These are phyloP conservation scores for Pimpla rufipes DNA, from an alignment of 2,888 invertebrate genomes.

Conservation along the genomic window DNA sequence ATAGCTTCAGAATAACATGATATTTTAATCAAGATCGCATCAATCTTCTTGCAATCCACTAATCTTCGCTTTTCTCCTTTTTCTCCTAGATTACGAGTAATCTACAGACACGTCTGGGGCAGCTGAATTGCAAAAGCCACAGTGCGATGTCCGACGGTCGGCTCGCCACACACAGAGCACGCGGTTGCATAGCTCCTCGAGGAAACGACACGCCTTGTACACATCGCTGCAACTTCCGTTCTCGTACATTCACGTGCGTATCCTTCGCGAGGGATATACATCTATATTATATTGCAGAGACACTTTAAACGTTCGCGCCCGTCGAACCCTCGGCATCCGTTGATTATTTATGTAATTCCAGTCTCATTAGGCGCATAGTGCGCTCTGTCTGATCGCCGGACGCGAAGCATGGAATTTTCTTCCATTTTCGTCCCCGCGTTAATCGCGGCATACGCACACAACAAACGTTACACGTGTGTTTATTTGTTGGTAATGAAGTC, in stretches of 20 bases:
- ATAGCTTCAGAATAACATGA: too few species aligned
- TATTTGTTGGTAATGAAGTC: not conserved
- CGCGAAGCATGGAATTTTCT: not conserved
- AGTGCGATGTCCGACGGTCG: slow-evolving; percentile 49
- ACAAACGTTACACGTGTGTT: not conserved
- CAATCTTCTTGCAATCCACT: too few species aligned
- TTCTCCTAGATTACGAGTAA: too few species aligned
- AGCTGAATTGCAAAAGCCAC: slow-evolving; percentile 55
- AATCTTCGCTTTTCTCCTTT: too few species aligned
- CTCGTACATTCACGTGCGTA: slow-evolving; percentile 43
- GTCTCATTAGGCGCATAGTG: slow-evolving; percentile 30
- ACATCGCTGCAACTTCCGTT: slow-evolving; percentile 76
- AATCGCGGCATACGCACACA: not conserved
- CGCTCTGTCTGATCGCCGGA: slow-evolving; percentile 1
- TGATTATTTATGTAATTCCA: slow-evolving; percentile 50
- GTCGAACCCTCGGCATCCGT: slow-evolving; percentile 53
- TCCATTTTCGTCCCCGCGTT: slow-evolving; percentile 10
- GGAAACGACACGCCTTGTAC: slow-evolving; percentile 75
- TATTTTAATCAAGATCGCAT: too few species aligned
- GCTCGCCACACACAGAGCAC: not conserved
- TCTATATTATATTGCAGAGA: not conserved
- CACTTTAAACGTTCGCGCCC: slow-evolving; percentile 23
- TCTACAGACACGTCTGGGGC: too few species aligned
- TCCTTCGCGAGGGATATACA: not conserved
- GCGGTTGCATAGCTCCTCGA: slow-evolving; percentile 67